Base-by-base conservation (phyloP, 1,140 invertebrate species). In the Mercenaria mercenaria region DNA sequence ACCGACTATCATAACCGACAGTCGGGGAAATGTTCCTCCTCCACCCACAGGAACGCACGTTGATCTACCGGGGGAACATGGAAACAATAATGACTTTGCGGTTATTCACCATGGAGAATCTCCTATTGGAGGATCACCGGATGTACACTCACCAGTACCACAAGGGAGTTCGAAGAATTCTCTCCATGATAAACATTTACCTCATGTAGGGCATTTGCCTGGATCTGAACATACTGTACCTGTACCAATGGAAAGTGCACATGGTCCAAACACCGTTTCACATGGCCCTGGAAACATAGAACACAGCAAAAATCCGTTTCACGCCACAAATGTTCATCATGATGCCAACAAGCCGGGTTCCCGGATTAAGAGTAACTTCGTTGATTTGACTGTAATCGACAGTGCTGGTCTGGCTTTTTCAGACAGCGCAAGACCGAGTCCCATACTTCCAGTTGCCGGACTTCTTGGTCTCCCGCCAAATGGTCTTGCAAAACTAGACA, bases 11-110 rank as follows among this genome's bases (percentile, higher is more conserved):
- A 32, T 72, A 39, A 72, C 67, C 18, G 67, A 72, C 29, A 23
- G 18, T 39, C 67, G 11, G 18, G 67, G 67, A n/a, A 72, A 72
- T 37, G 34, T 20, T 15, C 67, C 67, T 15, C 67, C 67, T 29
- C 11, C 67, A 23, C 67, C 67, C 6, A 72, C 32, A 37, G 67
- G 67, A 0, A 52, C 41, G 11, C 82, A 84, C 32, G 47, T 84
- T 2, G 82, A 84, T 26, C 26, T 41, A 11, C 82, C 82, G 29
- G 43, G 43, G 0, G 82, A 84, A 50, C 82, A 84, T 52, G 82
- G 82, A 20, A 84, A 84, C 29, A 72, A 0, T 0, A 0, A 43
- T 4, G 13, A 64, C 13, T 39, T 47, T 26, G 41, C 82, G 1
- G 82, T 67, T 6, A 32, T 84, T 11, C 82, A 84, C 72, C 56